Percentiles rank a stretch among this genome's conserved stretches.
Evolutionary conservation across 2,113 vertebrate genomes (phyloP).

Genomic region (Zosterops lateralis): DNA sequence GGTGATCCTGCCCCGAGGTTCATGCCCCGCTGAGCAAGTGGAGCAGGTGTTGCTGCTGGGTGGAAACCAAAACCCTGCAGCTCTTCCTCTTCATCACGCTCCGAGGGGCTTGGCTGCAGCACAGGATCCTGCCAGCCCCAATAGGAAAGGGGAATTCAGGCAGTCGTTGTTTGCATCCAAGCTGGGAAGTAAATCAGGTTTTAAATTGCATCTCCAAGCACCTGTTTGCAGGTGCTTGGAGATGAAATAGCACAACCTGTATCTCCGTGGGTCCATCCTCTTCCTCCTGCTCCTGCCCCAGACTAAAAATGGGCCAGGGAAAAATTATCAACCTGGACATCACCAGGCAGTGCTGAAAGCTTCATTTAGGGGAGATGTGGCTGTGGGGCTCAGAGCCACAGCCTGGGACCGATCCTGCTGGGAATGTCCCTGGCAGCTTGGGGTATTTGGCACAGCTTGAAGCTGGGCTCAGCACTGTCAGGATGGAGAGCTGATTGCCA

Average conservation of each 20-base stretch:
- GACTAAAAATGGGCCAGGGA: not conserved
- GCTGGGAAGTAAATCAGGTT: not conserved
- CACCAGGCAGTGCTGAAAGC: not conserved
- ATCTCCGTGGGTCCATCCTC: not conserved
- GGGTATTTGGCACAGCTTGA: not conserved
- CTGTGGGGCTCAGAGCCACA: not conserved
- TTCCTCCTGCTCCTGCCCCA: not conserved
- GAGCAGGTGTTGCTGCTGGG: constrained; percentile 10
- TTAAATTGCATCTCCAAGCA: not conserved
- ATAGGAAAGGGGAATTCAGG: not conserved
- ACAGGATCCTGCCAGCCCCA: not conserved
- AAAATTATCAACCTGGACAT: not conserved
- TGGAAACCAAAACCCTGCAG: not conserved
- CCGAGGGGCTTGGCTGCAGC: not conserved
- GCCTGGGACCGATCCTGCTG: not conserved
- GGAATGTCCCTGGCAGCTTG: not conserved
- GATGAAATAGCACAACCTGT: not conserved
- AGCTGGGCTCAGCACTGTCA: not conserved
- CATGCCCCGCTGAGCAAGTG: not conserved
- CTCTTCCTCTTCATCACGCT: not conserved
- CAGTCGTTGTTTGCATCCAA: accelerated
- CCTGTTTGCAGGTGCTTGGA: not conserved
- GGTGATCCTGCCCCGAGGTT: accelerated
- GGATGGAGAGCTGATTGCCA: not conserved
- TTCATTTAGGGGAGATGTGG: accelerated